Percentiles rank a stretch among this genome's conserved stretches.
Conservation (phyloP, 2,797 vertebrate genomes). For the Leuciscus waleckii region DNA sequence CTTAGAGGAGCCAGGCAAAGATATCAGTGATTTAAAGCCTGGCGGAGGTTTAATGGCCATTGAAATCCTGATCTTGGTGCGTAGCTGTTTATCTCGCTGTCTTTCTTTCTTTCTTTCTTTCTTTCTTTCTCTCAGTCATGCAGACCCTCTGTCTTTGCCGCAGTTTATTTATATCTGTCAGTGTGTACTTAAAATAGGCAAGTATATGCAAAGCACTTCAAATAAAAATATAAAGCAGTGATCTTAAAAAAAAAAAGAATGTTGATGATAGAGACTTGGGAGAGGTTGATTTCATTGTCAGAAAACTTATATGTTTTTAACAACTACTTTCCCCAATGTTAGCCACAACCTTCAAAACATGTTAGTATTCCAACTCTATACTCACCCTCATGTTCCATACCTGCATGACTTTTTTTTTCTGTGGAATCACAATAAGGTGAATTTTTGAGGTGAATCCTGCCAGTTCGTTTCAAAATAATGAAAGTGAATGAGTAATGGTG, state of each 20-base stretch:
- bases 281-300: neutral
- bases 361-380: neutral
- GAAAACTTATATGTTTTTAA: neutral
- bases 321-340: neutral
- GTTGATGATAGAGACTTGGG: neutral
- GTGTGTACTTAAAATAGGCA: slow-evolving; percentile 62
- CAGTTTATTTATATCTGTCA: slow-evolving; percentile 60
- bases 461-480: slow-evolving; percentile 27
- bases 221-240: neutral
- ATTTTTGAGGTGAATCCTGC: slow-evolving; percentile 22
- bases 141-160: slow-evolving; percentile 53
- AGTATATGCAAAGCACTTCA: slow-evolving; percentile 8
- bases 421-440: neutral
- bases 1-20: slow-evolving; percentile 41
- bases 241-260: neutral
- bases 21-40: slow-evolving; percentile 54
- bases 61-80: slow-evolving; percentile 53
- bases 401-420: neutral
- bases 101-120: slow-evolving; percentile 20
- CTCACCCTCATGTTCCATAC: neutral
- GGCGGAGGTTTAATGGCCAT: slow-evolving; percentile 47
- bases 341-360: neutral
- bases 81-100: slow-evolving; percentile 51
- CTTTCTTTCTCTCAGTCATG: slow-evolving; percentile 22
- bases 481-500: slow-evolving; percentile 16